phyloP scores from a whole-genome alignment of 2,888 invertebrate genomes.

The Cantharis flavilabris region DNA sequence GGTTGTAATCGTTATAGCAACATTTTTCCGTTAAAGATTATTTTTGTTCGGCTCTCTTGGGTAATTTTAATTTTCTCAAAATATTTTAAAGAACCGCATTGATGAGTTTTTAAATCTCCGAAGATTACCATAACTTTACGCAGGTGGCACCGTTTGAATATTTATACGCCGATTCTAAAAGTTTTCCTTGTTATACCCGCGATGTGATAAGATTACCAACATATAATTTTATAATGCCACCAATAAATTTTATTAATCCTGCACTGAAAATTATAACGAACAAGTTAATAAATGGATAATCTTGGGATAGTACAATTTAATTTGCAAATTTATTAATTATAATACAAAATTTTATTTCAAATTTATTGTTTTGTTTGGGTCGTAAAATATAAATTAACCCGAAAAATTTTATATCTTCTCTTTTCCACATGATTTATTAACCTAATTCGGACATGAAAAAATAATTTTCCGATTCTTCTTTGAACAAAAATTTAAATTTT shows the following conservation, averaged over 20 bases:
- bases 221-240: conserved; percentile 31
- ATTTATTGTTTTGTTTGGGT: not conserved
- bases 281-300: conserved; percentile 2
- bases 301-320: not conserved
- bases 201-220: conserved; percentile 30
- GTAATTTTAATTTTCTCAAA: not conserved
- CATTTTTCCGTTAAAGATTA: not conserved
- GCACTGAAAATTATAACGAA: conserved; percentile 23
- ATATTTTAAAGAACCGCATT: conserved; percentile 1
- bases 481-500: not conserved
- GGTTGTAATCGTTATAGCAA: not conserved
- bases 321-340: not conserved
- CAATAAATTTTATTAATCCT: conserved; percentile 34
- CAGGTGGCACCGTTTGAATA: conserved; percentile 29
- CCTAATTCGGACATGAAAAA: not conserved
- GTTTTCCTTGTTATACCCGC: conserved; percentile 23
- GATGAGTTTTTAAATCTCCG: conserved; percentile 4
- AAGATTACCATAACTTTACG: conserved; percentile 22
- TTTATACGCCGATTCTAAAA: conserved; percentile 26
- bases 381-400: not conserved
- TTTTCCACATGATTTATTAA: not conserved
- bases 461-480: not conserved
- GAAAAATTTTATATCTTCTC: not conserved
- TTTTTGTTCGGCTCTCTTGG: not conserved
- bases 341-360: not conserved